phyloP scores from a whole-genome alignment of 2,888 invertebrate species.

The Clistopyga incitator region DNA sequence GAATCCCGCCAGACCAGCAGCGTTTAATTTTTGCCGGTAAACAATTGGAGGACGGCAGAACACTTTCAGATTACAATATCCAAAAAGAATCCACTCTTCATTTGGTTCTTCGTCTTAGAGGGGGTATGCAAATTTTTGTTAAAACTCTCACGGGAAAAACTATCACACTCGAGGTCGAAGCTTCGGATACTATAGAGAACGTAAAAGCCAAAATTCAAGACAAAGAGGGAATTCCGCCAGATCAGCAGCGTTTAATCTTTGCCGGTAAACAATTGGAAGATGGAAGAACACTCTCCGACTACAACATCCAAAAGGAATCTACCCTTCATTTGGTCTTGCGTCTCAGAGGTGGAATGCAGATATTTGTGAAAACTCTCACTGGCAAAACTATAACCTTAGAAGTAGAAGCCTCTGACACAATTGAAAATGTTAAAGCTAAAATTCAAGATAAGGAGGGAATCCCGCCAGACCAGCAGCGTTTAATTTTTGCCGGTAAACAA shows the following conservation, averaged over 20 bases:
- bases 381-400: conserved; percentile 96
- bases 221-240: too few relatives aligned
- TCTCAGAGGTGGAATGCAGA: too few relatives aligned
- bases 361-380: conserved; percentile 96
- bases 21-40: conserved; percentile 96
- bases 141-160: too few relatives aligned
- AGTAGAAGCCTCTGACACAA: conserved; percentile 95
- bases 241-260: too few relatives aligned
- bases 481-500: conserved; percentile 97
- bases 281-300: conserved; percentile 95
- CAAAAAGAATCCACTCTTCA: conserved; percentile 70
- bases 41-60: conserved; percentile 91
- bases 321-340: conserved; percentile 78
- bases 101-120: conserved; percentile 80
- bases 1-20: conserved; percentile 93
- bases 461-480: conserved; percentile 92
- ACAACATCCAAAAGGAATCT: conserved; percentile 96
- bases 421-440: conserved; percentile 96
- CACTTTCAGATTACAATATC: conserved; percentile 66
- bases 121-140: conserved; percentile 82
- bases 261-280: conserved; percentile 97
- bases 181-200: conserved; percentile 84
- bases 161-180: too few relatives aligned
- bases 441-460: conserved; percentile 95
- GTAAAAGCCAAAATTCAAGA: too few relatives aligned